Evolutionary conservation across 1,140 invertebrate species (phyloP).

Genomic region (Diabrotica virgifera): DNA sequence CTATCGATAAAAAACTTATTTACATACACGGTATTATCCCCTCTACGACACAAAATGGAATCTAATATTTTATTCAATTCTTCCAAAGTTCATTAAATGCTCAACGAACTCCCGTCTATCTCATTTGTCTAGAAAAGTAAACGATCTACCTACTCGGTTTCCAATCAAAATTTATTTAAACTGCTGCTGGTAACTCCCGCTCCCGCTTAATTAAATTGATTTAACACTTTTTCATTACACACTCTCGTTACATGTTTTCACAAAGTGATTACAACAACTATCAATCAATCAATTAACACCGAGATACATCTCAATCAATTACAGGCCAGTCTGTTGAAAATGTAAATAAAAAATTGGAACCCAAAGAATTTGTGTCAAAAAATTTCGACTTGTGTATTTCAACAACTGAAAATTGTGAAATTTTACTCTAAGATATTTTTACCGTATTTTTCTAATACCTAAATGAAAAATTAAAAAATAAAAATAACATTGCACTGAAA

Average conservation of each 20-base stretch:
- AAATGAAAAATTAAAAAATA: no score
- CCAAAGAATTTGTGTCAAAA: no score
- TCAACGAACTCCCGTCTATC: neutral
- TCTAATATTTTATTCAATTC: no score
- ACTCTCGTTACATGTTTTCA: neutral
- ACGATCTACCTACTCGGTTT: neutral
- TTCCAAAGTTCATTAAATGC: neutral
- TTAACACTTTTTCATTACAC: no score
- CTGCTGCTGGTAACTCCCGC: neutral
- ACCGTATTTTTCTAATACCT: no score
- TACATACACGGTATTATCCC: no score
- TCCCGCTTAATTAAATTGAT: neutral
- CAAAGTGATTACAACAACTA: constrained; percentile 3
- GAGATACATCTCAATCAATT: neutral
- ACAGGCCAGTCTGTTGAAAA: neutral
- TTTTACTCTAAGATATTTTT: no score
- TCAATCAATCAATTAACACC: neutral
- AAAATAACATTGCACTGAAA: no score
- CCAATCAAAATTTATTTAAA: neutral
- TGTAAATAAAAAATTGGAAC: neutral
- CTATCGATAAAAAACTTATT: no score
- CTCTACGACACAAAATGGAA: no score
- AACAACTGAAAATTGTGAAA: no score
- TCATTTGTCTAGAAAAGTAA: neutral
- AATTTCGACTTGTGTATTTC: no score